Evolutionary conservation across 2,113 vertebrate species (phyloP), one percentile per base, ranked within the genome.

Genomic region (Copsychus sechellarum): DNA sequence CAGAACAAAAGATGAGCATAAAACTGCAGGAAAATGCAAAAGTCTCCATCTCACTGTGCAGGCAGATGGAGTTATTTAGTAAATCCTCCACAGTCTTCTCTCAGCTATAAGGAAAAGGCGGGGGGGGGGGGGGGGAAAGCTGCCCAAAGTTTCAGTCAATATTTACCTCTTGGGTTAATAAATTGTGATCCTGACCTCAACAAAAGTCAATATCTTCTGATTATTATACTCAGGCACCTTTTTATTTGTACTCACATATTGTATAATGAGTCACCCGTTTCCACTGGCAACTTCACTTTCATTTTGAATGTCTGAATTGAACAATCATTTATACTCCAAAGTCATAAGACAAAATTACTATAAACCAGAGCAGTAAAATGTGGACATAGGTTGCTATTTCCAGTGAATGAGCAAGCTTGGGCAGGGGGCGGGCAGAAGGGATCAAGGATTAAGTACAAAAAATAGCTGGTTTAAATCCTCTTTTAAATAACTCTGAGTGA

Each of bases 111-210:
- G 47, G 14, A 86, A 78, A 53, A 65, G 28, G 33, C 7, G 6
- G 58, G 20, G 6, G 3, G 54, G 33, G 8, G 6, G 58, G 20
- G 6, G 3, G 54, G 54, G 82, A 86, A 88, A 72, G 62, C 96
- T 96, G 78, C 90, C 94, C 90, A 93, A 98, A 98, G 93, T 98
- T 97, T 93, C 94, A 91, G 96, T 97, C 97, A 97, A 97, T 97
- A 97, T 97, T 98, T 98, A 97, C 94, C 95, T 97, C 95, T 84
- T 77, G 70, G 96, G 95, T 96, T 98, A 97, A 98, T 97, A 97
- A 98, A 98, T 96, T 97, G 94, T 95, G 90, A 95, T 97, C 96
- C 93, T 94, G 96, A 97, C 96, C 95, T 96, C 96, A 95, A 81
- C 81, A 85, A 94, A 98, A 97, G 97, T 97, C 97, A 96, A 95